These are phyloP conservation scores for Tarsius wallacei DNA, from an alignment of 2,797 vertebrate species.

Conservation along the genomic window DNA sequence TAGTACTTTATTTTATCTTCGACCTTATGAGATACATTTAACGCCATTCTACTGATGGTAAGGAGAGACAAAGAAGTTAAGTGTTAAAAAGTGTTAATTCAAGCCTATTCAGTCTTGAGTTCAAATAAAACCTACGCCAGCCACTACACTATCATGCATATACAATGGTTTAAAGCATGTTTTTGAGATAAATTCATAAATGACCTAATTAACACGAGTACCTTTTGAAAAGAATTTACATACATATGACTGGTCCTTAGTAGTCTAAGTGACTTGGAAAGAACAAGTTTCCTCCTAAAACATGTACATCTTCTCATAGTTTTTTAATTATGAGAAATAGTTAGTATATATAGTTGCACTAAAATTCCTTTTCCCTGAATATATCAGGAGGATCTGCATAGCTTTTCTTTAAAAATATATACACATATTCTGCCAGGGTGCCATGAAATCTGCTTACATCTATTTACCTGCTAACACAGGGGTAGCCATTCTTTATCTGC, in stretches of 20 bases:
- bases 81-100: neutral
- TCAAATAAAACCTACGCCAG: neutral
- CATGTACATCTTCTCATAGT: neutral
- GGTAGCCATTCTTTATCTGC: neutral
- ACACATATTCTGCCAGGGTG: neutral
- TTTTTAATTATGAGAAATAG: constrained; percentile 44
- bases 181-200: neutral
- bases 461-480: neutral
- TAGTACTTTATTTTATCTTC: neutral
- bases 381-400: neutral
- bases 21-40: neutral
- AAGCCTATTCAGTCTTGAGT: neutral
- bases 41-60: neutral
- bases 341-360: neutral
- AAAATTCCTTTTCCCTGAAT: neutral
- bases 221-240: neutral
- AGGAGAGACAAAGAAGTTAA: neutral
- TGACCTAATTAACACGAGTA: neutral
- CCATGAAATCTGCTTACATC: neutral
- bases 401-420: neutral
- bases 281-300: neutral
- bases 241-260: neutral
- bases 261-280: neutral
- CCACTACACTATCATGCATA: neutral
- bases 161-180: neutral